phyloP scores from a whole-genome alignment of 1,140 invertebrate genomes.

The Tetramorium simillimum region DNA sequence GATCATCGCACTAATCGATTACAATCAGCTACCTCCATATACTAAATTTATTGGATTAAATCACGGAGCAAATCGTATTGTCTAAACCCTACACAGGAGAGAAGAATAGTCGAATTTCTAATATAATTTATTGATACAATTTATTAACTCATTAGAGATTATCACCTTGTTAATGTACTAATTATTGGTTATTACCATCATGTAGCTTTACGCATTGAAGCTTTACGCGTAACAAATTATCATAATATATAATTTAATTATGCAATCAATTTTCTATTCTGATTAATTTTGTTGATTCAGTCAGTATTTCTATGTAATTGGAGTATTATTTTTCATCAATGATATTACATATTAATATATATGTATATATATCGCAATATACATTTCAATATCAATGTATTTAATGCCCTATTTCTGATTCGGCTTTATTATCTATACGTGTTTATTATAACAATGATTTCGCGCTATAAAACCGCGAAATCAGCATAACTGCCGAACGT shows the following conservation, averaged over 20 bases:
- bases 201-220: neutral
- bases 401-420: slow-evolving; percentile 9
- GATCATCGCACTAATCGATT: slow-evolving; percentile 7
- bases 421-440: neutral
- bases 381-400: neutral
- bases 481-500: slow-evolving; percentile 25
- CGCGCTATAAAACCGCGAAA: slow-evolving; percentile 13
- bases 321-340: neutral
- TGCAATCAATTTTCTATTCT: neutral
- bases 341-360: neutral
- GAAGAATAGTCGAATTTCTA: neutral
- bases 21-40: neutral
- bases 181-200: neutral
- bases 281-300: slow-evolving; percentile 6
- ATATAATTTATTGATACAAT: slow-evolving; percentile 25
- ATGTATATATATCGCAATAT: neutral
- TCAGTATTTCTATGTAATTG: neutral
- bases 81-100: neutral
- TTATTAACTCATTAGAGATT: slow-evolving; percentile 4
- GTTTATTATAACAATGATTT: slow-evolving; percentile 23
- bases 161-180: neutral
- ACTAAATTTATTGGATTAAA: neutral
- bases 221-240: neutral
- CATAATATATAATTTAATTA: neutral
- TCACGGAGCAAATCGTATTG: neutral